A percentile compares a stretch with the other conserved stretches of the same genome.
Conservation (phyloP, 2,888 invertebrate species). For the Drosophila anceps region DNA sequence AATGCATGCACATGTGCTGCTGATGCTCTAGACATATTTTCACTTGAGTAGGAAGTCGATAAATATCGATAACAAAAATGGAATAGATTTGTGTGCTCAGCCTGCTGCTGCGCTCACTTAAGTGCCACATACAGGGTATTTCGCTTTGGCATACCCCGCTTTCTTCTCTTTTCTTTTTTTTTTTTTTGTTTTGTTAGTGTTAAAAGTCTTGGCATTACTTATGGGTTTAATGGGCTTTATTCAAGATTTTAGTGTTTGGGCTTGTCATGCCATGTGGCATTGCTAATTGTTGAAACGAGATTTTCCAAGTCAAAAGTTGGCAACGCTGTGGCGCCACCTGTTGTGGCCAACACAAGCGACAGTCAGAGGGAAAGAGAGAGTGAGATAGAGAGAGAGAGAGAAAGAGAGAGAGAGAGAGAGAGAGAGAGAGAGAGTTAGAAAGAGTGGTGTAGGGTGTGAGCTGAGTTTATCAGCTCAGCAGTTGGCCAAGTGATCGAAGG, state of each 20-base stretch:
- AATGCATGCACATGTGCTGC: no score
- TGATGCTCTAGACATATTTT: not conserved
- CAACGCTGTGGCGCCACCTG: conserved; percentile 47
- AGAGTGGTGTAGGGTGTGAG: not conserved
- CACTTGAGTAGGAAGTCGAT: not conserved
- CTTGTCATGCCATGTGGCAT: conserved; percentile 6
- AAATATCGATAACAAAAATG: not conserved
- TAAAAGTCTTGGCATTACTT: not conserved
- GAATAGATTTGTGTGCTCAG: no score
- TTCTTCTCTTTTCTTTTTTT: not conserved
- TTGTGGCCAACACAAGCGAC: not conserved
- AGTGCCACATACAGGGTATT: not conserved
- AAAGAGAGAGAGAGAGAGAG: not conserved
- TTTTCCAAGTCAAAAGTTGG: not conserved
- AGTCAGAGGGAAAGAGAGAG: not conserved
- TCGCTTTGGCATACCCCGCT: no score
- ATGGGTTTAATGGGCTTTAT: not conserved
- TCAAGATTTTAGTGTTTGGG: not conserved
- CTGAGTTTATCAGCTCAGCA: conserved; percentile 6
- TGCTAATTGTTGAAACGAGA: conserved; percentile 17
- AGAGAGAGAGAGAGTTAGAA: not conserved
- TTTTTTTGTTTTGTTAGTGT: no score
- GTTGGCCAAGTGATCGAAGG: conserved; percentile 31
- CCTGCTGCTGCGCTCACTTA: no score
- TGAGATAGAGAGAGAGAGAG: not conserved